Evolutionary conservation across 2,888 invertebrate species (phyloP), one percentile per base, ranked within the genome.

Genomic region (Adelphocoris suturalis): DNA sequence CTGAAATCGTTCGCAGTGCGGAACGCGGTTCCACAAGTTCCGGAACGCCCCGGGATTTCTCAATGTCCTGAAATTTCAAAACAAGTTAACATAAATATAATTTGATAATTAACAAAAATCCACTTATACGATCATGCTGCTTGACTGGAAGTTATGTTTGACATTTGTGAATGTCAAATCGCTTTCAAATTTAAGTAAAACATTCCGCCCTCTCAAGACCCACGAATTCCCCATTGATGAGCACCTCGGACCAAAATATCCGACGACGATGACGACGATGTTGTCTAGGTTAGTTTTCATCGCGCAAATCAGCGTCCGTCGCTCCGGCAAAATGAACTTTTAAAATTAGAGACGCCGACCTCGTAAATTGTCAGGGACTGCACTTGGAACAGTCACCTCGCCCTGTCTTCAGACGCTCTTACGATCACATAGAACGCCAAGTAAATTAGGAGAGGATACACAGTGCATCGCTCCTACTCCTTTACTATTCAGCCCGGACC

Each of bases 341-440:
- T 68, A 23, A 19, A 68, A 68, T 68, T 23, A 68, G 68, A 19
- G 68, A 68, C 19, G 68, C 11, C 23, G 68, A 27, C 23, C 14
- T 23, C 68, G 68, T 68, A 68, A 68, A 68, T 68, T 23, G 19
- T 19, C 23, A 23, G 19, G 68, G 68, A 23, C 19, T 68, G 68
- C 68, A 68, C 27, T 68, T 19, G 11, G 23, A 68, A 19, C 23
- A 68, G 68, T 23, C 68, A 9, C 23, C 13, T 68, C 23, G 68
- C 68, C 68, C 23, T 23, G 23, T 23, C 68, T 23, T 68, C 68
- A 23, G 13, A 13, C 23, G 27, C 12, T 23, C 68, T 68, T 23
- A 68, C 68, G 68, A 68, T 68, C 23, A 23, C 68, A 68, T 68
- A 68, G 68, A 68, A 68, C 68, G 68, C 68, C 68, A 68, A 68